These are phyloP conservation scores for Excalfactoria chinensis DNA, from an alignment of 2,113 vertebrate genomes.

Conservation along the genomic window DNA sequence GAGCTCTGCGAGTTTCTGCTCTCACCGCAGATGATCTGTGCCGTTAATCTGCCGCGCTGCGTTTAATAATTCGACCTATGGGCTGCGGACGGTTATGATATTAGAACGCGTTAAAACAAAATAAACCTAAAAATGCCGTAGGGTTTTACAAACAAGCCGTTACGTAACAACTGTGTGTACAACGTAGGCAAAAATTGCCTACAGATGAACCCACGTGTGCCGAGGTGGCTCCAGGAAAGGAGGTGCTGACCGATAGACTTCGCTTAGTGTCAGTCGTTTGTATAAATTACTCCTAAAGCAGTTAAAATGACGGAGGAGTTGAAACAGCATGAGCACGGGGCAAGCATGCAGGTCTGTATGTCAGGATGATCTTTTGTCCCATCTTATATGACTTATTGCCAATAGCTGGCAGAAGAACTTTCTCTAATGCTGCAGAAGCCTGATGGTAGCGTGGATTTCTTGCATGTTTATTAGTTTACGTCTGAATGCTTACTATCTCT, in stretches of 20 bases:
- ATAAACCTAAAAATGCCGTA: background rate
- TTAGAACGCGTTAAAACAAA: background rate
- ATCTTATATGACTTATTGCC: background rate
- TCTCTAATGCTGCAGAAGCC: background rate
- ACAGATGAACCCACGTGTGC: background rate
- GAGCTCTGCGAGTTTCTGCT: too few species aligned
- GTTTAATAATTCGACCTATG: slow-evolving; percentile 33
- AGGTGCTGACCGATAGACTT: background rate
- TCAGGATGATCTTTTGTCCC: background rate
- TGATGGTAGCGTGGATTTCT: background rate
- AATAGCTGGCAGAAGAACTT: background rate
- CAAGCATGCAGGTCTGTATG: background rate
- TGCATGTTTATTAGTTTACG: background rate
- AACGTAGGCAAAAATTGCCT: background rate
- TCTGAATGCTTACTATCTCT: background rate
- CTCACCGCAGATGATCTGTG: too few species aligned
- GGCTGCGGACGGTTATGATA: background rate
- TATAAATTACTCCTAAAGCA: background rate
- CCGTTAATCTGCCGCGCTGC: background rate
- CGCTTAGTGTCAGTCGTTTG: background rate
- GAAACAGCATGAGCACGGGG: fast-evolving
- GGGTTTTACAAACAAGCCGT: background rate
- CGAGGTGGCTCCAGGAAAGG: background rate
- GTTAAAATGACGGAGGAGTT: background rate
- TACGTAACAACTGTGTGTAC: background rate